phyloP scores from a whole-genome alignment of 2,113 vertebrate species.

The Tupaia tana region DNA sequence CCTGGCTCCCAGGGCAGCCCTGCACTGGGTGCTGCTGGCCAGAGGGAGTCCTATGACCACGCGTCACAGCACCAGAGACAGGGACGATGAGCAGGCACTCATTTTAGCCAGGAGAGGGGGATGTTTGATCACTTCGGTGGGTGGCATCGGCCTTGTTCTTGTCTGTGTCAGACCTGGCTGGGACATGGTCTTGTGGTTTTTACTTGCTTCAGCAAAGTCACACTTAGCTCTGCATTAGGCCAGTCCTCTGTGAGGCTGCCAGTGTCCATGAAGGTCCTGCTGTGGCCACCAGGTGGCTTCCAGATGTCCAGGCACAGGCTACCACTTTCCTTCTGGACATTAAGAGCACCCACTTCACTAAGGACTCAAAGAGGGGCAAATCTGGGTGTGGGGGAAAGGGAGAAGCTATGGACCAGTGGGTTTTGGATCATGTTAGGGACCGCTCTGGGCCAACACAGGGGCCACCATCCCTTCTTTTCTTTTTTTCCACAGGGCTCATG shows the following conservation, averaged over 20 bases:
- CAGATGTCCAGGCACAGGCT: neutral
- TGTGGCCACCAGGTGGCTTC: rapidly evolving
- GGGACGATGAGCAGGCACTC: neutral
- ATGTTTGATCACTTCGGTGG: neutral
- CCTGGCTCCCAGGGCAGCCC: rapidly evolving
- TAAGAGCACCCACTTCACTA: neutral
- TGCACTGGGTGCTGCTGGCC: rapidly evolving
- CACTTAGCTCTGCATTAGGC: no score
- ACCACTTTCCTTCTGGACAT: neutral
- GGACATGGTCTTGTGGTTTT: neutral
- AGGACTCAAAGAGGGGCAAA: rapidly evolving
- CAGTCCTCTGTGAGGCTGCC: rapidly evolving
- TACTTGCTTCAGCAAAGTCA: rapidly evolving
- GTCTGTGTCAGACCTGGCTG: rapidly evolving
- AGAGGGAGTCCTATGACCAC: rapidly evolving
- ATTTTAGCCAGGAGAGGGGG: neutral
- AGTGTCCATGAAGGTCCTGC: rapidly evolving
- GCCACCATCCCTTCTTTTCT: no score
- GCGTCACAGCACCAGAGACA: rapidly evolving
- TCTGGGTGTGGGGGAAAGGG: no score
- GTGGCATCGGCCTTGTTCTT: neutral
- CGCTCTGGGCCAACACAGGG: neutral
- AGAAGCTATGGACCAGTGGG: neutral
- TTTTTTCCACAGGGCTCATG: no score
- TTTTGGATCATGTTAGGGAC: no score